Evolutionary conservation across 2,113 vertebrate species (phyloP).

Genomic region (Phyllostomus discolor): DNA sequence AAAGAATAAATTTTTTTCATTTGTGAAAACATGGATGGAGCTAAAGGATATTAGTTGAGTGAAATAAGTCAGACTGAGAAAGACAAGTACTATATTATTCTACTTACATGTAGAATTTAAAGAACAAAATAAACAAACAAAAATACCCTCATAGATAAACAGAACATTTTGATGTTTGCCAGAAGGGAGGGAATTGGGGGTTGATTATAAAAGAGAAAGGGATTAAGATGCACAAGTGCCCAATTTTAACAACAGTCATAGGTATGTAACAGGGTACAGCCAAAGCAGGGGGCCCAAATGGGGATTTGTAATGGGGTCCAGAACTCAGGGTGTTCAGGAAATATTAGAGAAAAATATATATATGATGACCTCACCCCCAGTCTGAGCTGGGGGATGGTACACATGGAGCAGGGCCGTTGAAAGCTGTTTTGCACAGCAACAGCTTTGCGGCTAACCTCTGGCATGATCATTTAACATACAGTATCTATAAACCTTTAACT

Average conservation of each 20-base stretch:
- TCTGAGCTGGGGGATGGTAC: too few relatives aligned
- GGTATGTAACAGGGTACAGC: too few relatives aligned
- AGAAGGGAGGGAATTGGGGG: not conserved
- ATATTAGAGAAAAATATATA: too few relatives aligned
- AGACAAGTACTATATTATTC: not conserved
- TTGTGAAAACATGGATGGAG: not conserved
- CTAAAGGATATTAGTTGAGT: not conserved
- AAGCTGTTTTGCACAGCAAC: too few relatives aligned
- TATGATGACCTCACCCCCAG: too few relatives aligned
- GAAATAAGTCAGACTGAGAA: not conserved
- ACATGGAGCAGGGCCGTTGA: too few relatives aligned
- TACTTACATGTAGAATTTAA: not conserved
- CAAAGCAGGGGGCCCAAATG: too few relatives aligned
- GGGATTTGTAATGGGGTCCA: too few relatives aligned
- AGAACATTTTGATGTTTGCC: not conserved
- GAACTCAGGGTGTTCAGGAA: too few relatives aligned
- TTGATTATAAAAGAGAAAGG: not conserved
- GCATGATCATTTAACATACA: too few relatives aligned
- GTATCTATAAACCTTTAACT: too few relatives aligned
- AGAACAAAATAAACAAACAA: not conserved
- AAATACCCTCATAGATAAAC: not conserved
- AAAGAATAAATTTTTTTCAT: not conserved
- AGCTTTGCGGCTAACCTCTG: too few relatives aligned
- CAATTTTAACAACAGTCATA: not conserved
- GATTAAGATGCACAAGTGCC: not conserved